Evolutionary conservation across 2,113 vertebrate genomes (phyloP).

Genomic region (Rhinoptilus africanus): DNA sequence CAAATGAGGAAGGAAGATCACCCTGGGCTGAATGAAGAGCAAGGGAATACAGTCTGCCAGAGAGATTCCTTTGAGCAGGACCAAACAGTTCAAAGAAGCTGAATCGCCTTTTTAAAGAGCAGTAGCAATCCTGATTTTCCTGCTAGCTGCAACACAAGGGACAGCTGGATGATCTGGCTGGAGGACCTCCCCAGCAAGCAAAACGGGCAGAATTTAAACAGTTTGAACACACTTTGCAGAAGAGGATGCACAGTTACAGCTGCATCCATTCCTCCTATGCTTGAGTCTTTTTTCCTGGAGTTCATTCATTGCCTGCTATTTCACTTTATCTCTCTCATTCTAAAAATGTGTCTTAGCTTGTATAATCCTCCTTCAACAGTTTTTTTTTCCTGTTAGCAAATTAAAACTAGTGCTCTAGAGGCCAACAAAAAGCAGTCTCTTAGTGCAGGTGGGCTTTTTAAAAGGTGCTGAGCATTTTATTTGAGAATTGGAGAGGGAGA

Average conservation of each 20-base stretch:
- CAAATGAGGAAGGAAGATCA: background rate
- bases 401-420: conserved; percentile 44
- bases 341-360: conserved; percentile 20
- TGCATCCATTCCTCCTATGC: background rate
- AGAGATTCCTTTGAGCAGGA: background rate
- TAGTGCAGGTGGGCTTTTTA: conserved; percentile 41
- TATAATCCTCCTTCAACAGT: conserved; percentile 15
- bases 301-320: background rate
- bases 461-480: conserved; percentile 52
- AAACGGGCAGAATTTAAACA: background rate
- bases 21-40: background rate
- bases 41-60: background rate
- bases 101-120: background rate
- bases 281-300: background rate
- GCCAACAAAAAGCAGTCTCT: conserved; percentile 23
- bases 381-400: conserved; percentile 38
- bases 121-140: background rate
- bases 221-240: background rate
- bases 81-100: background rate
- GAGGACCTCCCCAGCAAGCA: background rate
- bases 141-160: background rate
- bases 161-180: background rate
- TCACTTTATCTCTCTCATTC: background rate
- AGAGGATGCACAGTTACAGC: background rate
- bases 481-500: conserved; percentile 35